Evolutionary conservation across 2,888 invertebrate species (phyloP).

Genomic region (Acanthosoma haemorrhoidale): DNA sequence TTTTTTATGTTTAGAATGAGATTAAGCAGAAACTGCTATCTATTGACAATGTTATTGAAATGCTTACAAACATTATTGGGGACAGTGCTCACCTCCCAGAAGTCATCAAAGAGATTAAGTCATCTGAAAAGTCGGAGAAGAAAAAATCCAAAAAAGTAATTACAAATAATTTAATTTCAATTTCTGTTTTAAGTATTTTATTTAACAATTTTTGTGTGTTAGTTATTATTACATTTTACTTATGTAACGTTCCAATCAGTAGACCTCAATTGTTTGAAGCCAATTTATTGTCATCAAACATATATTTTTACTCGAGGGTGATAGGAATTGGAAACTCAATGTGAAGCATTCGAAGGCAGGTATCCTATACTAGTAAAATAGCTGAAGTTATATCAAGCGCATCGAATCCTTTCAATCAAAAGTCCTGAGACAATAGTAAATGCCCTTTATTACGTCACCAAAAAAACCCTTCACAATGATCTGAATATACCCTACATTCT

Average conservation of each 20-base stretch:
- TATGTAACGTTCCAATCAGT: conserved; percentile 9
- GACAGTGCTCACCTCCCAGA: conserved; percentile 46
- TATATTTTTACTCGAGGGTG: conserved; percentile 24
- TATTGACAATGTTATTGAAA: conserved; percentile 80
- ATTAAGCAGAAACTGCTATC: conserved; percentile 74
- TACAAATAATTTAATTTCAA: neutral
- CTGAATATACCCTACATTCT: no score
- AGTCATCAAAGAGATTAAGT: conserved; percentile 43
- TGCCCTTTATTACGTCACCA: no score
- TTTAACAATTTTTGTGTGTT: neutral
- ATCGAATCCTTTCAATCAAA: no score
- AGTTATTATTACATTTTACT: neutral
- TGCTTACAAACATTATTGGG: conserved; percentile 78
- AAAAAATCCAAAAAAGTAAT: conserved; percentile 18
- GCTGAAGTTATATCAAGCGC: no score
- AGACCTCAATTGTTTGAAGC: conserved; percentile 22
- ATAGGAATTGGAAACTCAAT: conserved; percentile 16
- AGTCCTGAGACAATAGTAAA: no score
- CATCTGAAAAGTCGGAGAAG: conserved; percentile 21
- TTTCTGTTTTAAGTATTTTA: neutral
- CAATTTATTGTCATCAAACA: conserved; percentile 6
- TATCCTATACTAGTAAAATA: conserved; percentile 20
- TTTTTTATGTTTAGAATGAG: conserved; percentile 55
- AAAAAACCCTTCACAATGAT: no score
- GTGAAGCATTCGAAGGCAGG: conserved; percentile 16